Conservation (phyloP, 1,140 invertebrate species). For the Drosophila virilis region DNA sequence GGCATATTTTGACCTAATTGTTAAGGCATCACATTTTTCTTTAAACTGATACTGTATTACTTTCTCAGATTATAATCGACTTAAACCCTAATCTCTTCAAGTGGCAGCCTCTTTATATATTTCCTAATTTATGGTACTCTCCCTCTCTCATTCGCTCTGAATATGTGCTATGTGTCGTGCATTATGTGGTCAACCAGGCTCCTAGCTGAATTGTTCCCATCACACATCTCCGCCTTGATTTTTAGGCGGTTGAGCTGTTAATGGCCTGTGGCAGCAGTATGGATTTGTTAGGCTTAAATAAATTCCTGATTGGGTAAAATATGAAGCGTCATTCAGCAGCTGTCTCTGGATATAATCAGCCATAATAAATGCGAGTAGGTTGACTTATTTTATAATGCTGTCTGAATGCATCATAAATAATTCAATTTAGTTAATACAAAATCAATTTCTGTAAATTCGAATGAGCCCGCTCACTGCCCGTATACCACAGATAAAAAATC, state of each 20-base stretch:
- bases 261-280: conserved; percentile 36
- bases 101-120: not conserved
- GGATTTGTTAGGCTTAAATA: conserved; percentile 45
- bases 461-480: conserved; percentile 20
- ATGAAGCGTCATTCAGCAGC: conserved; percentile 41
- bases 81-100: not conserved
- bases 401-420: conserved; percentile 70
- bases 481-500: conserved; percentile 51
- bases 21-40: no score
- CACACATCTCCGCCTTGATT: not conserved
- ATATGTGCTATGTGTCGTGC: not conserved
- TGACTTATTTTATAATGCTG: conserved; percentile 60
- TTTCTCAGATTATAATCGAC: not conserved
- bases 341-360: conserved; percentile 42
- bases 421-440: conserved; percentile 78
- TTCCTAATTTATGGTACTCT: not conserved
- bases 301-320: conserved; percentile 46
- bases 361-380: conserved; percentile 40
- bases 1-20: no score
- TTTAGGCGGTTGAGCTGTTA: not conserved
- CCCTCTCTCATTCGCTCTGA: not conserved
- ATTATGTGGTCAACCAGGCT: conserved; percentile 12
- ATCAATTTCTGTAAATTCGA: conserved; percentile 72
- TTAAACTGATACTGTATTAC: not conserved
- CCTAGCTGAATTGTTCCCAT: not conserved